These are phyloP conservation scores for Hedychridium roseum DNA, from an alignment of 2,888 invertebrate genomes.

Conservation along the genomic window DNA sequence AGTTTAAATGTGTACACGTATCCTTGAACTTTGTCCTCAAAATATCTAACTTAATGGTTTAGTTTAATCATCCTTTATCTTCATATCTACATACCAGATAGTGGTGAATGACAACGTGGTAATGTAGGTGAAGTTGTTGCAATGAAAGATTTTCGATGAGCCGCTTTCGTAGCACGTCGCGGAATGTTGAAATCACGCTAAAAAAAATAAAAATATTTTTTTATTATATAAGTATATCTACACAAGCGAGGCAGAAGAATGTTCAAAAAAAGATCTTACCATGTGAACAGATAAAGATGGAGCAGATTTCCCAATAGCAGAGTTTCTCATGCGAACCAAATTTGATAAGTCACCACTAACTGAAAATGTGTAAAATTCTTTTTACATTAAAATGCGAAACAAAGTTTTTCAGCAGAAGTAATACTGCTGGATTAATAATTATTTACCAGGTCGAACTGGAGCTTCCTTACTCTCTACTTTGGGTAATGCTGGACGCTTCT, in stretches of 20 bases:
- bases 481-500: slow-evolving; percentile 35
- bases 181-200: slow-evolving; percentile 63
- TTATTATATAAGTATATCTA: background rate
- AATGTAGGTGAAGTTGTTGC: slow-evolving; percentile 78
- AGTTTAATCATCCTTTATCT: too few species aligned
- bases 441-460: slow-evolving; percentile 53
- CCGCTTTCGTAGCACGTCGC: slow-evolving; percentile 68
- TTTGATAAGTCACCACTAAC: slow-evolving; percentile 70
- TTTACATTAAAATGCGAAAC: slow-evolving; percentile 1
- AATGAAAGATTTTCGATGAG: slow-evolving; percentile 79
- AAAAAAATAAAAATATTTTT: slow-evolving; percentile 20
- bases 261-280: slow-evolving; percentile 64
- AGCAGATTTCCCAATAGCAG: slow-evolving; percentile 91
- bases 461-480: slow-evolving; percentile 58
- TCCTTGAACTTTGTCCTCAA: too few species aligned
- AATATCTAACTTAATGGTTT: too few species aligned
- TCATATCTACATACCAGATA: slow-evolving; percentile 68
- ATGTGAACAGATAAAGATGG: slow-evolving; percentile 84
- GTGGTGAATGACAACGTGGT: slow-evolving; percentile 80
- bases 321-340: slow-evolving; percentile 86
- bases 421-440: background rate
- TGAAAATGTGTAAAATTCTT: slow-evolving; percentile 40
- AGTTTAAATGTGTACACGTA: too few species aligned
- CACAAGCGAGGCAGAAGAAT: background rate
- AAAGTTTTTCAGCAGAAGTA: background rate